These are phyloP conservation scores for Amblyjoppa fuscipennis DNA, from an alignment of 2,888 invertebrate genomes.

Conservation along the genomic window DNA sequence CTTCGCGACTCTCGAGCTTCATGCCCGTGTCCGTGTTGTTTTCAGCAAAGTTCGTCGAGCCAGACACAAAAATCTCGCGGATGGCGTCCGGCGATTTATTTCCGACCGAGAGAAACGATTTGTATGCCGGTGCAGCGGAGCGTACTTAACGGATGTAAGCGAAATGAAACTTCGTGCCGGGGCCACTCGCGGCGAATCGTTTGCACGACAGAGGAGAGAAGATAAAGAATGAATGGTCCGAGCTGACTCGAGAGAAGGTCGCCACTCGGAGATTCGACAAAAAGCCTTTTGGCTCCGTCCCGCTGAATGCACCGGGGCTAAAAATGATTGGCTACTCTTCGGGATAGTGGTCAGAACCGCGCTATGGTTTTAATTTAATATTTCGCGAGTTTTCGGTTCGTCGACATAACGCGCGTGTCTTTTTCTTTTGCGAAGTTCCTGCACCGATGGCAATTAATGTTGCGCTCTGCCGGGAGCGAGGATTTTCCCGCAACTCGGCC, in stretches of 20 bases:
- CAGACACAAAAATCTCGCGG: slow-evolving; percentile 8
- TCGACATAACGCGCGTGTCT: background rate
- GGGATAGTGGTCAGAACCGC: slow-evolving; percentile 4
- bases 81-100: slow-evolving; percentile 30
- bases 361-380: slow-evolving; percentile 7
- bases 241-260: background rate
- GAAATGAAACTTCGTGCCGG: slow-evolving; percentile 5
- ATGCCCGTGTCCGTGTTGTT: background rate
- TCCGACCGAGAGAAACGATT: slow-evolving; percentile 2
- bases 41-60: background rate
- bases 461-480: too few relatives aligned
- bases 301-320: slow-evolving; percentile 2
- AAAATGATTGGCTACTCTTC: slow-evolving; percentile 25
- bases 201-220: slow-evolving; percentile 23
- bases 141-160: background rate
- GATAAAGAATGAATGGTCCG: slow-evolving; percentile 30
- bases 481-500: too few relatives aligned
- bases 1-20: background rate
- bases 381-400: slow-evolving; percentile 25
- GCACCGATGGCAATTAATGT: background rate
- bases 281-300: slow-evolving; percentile 38
- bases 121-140: background rate
- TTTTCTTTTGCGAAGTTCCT: background rate
- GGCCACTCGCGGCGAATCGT: slow-evolving; percentile 24
- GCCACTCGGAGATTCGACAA: slow-evolving; percentile 5